These are phyloP conservation scores for Drosophila punjabiensis DNA, from an alignment of 1,140 invertebrate species.

Conservation along the genomic window DNA sequence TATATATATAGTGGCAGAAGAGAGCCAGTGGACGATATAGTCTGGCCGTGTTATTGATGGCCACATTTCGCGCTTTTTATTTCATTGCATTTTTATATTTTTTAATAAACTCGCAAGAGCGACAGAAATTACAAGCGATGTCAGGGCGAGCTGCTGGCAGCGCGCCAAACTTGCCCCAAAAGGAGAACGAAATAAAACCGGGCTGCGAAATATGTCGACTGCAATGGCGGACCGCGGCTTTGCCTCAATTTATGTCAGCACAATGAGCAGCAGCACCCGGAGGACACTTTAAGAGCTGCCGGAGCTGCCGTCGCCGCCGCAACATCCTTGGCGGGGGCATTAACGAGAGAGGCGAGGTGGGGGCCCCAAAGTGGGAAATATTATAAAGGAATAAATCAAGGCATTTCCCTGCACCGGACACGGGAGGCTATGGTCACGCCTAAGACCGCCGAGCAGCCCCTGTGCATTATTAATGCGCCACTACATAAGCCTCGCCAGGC, in stretches of 20 bases:
- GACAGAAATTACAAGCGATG: constrained; percentile 57
- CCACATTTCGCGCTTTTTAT: constrained; percentile 44
- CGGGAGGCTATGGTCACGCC: constrained; percentile 25
- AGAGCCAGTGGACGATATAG: constrained; percentile 32
- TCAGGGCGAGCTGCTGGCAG: constrained; percentile 36
- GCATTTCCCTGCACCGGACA: constrained; percentile 50
- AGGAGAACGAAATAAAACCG: constrained; percentile 43
- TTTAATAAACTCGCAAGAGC: constrained; percentile 65
- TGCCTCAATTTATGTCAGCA: constrained; percentile 60
- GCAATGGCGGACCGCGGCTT: constrained; percentile 46
- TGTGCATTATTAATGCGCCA: constrained; percentile 57
- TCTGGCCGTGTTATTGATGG: constrained; percentile 51
- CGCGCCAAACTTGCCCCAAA: constrained; percentile 38
- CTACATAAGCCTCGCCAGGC: constrained; percentile 11
- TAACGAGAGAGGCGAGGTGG: not conserved
- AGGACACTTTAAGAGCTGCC: constrained; percentile 43
- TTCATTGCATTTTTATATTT: constrained; percentile 65
- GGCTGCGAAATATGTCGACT: constrained; percentile 60
- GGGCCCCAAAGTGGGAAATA: constrained; percentile 27
- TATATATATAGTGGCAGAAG: not conserved
- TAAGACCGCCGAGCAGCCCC: constrained; percentile 18
- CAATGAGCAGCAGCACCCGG: constrained; percentile 29
- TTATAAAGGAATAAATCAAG: constrained; percentile 69
- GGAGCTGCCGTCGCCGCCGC: not conserved
- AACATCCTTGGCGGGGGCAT: constrained; percentile 22